Base-by-base conservation (phyloP, 2,888 invertebrate species). In the Coleophora deauratella region DNA sequence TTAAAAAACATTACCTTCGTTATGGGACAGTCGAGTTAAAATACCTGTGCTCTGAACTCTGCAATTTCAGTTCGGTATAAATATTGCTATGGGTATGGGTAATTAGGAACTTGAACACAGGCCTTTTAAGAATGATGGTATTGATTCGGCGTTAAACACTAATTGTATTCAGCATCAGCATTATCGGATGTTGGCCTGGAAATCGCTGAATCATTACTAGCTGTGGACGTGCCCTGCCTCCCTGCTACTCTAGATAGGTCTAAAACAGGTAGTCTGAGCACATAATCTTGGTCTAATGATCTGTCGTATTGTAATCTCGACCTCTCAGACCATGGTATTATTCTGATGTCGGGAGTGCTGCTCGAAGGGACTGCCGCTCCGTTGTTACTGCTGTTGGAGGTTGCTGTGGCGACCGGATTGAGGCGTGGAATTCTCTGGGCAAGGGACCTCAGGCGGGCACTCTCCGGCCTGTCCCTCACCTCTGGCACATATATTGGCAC, bases 401-500 rank as follows among this genome's bases (percentile, higher is more conserved):
- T 51, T 3, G 60, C 51, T 0, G 63, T 49, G 0, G 64, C 59
- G 21, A 72, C 54, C 1, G 75, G 58, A 38, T 69, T 72, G 0
- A 82, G 53, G 21, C 79, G 59, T 0, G 80, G 80, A 2, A 82
- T 77, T 12, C 77, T 52, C 37, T 76, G 78, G 0, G 81, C 80
- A 32, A 80, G 38, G 0, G 56, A 54, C 0, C 79, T 54, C 0
- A 82, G 60, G 37, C 84, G 62, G 0, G 76, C 62, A 37, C 62
- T 72, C 28, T 75, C 78, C 0, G 64, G 59, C 2, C 71, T 57
- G 3, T 64, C 66, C 12, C 69, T 54, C 0, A 61, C 42, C 1
- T 73, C 79, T 1, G 75, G 72, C 0, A 69, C 72, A 34, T 57
- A 47, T 35, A 60, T 70, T 2, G 65, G 66, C 0, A 50, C 51